Evolutionary conservation across 1,140 invertebrate species (phyloP), one percentile per base, ranked within the genome.

Genomic region (Drosophila littoralis): DNA sequence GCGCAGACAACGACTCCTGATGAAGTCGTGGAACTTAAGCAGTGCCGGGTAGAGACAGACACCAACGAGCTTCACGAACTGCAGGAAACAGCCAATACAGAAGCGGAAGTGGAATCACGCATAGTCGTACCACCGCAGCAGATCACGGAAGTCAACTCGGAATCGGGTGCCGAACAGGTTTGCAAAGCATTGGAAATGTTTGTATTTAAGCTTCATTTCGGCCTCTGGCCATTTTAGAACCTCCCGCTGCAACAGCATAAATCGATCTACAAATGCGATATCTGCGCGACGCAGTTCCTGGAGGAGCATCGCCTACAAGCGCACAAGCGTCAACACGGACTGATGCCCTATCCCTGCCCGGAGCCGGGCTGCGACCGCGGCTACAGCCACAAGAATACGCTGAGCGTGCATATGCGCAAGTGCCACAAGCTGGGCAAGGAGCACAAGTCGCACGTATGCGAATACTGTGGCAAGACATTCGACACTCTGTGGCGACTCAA

Each of bases 381-480:
- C 3, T 84, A 81, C 22, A 80, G 81, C 46, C 70, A 81, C 57
- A 81, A 82, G 51, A 69, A 75, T 10, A 79, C 79, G 0, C 46
- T 81, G 1, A 69, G 63, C n/a, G 66, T 85, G 4, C 81, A 85
- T 46, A 57, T 71, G 70, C 76, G 77, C 5, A 79, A 75, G 45
- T 69, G 33, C 43, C 79, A 81, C 42, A 79, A 85, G 46, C 17
- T 72, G 33, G 81, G 79, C 8, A 78, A 78, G 33, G 77, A 81
- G 54, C 54, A 70, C 32, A 81, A 82, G 42, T 58, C 69, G 5
- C 77, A 79, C 8, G 63, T 85, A 45, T 85, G 81, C 32, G 81
- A 85, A 15, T 71, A 59, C 40, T 85, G 81, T 35, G 81, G 81
- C 28, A 85, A 85, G 52, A 61, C 78, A 2, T 81, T 85, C 13